Evolutionary conservation across 2,888 invertebrate species (phyloP), one percentile per base, ranked within the genome.

Genomic region (Drosophila mimetica): DNA sequence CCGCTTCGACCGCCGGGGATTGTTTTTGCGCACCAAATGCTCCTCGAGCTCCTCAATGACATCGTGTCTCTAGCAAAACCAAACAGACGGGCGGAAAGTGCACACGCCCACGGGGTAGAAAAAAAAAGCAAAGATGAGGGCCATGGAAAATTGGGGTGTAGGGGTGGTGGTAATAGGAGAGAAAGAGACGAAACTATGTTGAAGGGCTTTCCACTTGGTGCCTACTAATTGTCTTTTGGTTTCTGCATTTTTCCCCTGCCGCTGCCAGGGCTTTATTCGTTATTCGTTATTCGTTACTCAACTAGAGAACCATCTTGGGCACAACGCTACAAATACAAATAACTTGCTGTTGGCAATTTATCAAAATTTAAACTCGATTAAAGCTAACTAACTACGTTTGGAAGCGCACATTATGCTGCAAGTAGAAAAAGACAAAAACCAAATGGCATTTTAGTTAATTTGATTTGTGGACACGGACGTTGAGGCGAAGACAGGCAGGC

Each of bases 1-100:
- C 51, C 90, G 90, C 67, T 91, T 92, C 64, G 92, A 90, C 51
- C 93, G 93, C 2, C 93, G 92, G 0, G 93, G 92, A 6, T 93
- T 91, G 61, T 93, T 93, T 82, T 93, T 93, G 69, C 90, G 90
- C 74, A 90, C 91, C 84, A 91, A 87, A 80, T 90, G 91, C 78
- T 90, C 90, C 77, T 93, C 92, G 53, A 94, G 93, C 42, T 92
- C 86, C 60, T 92, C 92, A 70, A 92, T 91, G 89, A 93, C 92
- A 67, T 93, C 80, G 91, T 89, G 79, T 79, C 85, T 89, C 89
- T 90, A 81, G 73, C 70, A 60, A 59, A 55, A 36, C 54, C 54
- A 61, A 54, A 48, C 25, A 64, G 44, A 63, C 9, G 37, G 16
- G 28, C 18, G 41, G 32, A 20, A n/a, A 20, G 20, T 50, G 54